Conservation (phyloP, 2,797 vertebrate genomes). For the Chromobotia macracanthus region DNA sequence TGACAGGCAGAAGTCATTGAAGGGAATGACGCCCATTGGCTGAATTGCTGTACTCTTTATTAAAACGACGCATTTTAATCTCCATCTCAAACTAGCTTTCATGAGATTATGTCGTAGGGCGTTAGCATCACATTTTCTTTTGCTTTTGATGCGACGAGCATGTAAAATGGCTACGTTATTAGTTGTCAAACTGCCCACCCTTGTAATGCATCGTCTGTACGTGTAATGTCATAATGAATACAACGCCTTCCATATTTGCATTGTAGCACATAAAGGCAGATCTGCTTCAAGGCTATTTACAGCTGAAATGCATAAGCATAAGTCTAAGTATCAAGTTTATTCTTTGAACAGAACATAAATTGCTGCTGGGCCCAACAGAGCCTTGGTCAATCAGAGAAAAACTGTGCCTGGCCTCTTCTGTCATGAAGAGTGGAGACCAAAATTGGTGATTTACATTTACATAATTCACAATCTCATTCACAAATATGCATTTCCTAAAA, state of each 20-base stretch:
- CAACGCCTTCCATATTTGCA: not conserved
- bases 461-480: not conserved
- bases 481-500: not conserved
- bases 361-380: constrained; percentile 90
- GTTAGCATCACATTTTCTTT: not conserved
- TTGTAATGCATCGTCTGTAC: not conserved
- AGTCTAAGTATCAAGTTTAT: constrained; percentile 2
- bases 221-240: not conserved
- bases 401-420: constrained; percentile 94
- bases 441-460: constrained; percentile 82
- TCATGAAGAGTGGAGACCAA: constrained; percentile 97
- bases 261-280: not conserved
- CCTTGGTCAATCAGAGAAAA: constrained; percentile 97
- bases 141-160: not conserved
- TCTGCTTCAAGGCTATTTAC: not conserved
- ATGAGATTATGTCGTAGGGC: not conserved
- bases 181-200: constrained; percentile 25
- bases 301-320: not conserved
- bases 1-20: constrained; percentile 19
- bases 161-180: constrained; percentile 34
- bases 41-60: constrained; percentile 20
- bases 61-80: constrained; percentile 16
- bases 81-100: not conserved
- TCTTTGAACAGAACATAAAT: constrained; percentile 86
- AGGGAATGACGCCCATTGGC: constrained; percentile 23